Conservation (phyloP, 2,797 vertebrate species). For the Bradypus variegatus region DNA sequence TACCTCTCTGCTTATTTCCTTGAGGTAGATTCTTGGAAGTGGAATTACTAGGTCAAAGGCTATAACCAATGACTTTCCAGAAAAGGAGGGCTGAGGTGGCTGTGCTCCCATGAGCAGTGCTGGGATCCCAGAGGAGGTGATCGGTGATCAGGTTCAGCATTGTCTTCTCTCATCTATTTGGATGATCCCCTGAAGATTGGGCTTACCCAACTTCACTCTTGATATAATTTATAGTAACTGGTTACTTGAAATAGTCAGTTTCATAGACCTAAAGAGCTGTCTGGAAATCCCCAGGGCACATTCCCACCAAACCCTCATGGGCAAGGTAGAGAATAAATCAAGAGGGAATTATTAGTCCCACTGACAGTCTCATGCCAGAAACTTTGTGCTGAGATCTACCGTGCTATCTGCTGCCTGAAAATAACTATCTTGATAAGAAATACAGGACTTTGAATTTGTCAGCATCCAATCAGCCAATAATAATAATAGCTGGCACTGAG, state of each 20-base stretch:
- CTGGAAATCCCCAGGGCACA: neutral
- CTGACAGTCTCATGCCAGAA: neutral
- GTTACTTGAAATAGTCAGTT: neutral
- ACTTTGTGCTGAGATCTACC: neutral
- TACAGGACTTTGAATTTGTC: neutral
- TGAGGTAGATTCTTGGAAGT: constrained; percentile 26
- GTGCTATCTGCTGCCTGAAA: neutral
- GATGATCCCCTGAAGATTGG: neutral
- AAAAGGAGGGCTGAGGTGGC: neutral
- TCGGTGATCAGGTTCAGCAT: neutral
- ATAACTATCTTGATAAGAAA: neutral
- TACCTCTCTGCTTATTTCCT: neutral
- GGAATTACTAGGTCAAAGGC: neutral
- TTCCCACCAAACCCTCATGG: neutral
- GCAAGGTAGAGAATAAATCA: neutral
- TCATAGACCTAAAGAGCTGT: neutral
- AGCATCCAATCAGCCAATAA: neutral
- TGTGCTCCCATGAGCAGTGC: fast-evolving
- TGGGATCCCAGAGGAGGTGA: neutral
- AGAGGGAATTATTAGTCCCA: neutral
- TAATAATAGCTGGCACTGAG: neutral
- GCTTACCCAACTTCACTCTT: neutral
- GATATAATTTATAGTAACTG: neutral
- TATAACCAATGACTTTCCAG: neutral
- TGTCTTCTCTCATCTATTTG: neutral